Conservation (phyloP, 2,113 vertebrate genomes). For the Balaeniceps rex region DNA sequence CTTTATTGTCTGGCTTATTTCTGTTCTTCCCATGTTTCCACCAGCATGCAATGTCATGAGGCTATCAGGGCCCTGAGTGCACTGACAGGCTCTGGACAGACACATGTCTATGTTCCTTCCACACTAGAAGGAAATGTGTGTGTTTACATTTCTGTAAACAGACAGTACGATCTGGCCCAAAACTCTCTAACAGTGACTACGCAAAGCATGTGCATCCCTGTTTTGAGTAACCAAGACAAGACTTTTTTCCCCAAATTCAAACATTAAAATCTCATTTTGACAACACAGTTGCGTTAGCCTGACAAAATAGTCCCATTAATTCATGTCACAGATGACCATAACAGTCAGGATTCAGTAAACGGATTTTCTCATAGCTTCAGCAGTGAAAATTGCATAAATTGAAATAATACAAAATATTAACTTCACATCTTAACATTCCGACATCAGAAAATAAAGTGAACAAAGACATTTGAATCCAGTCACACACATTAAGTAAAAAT, state of each 20-base stretch:
- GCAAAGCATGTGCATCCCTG: not conserved
- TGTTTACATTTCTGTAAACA: not conserved
- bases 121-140: not conserved
- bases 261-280: not conserved
- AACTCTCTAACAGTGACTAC: not conserved
- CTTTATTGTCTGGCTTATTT: not conserved
- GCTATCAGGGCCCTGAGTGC: not conserved
- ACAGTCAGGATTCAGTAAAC: not conserved
- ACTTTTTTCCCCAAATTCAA: not conserved
- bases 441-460: not conserved
- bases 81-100: not conserved
- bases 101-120: not conserved
- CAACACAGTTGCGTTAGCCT: not conserved
- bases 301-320: not conserved
- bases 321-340: not conserved
- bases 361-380: not conserved
- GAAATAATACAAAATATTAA: not conserved
- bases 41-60: not conserved
- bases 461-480: not conserved
- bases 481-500: not conserved
- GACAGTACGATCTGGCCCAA: too few species aligned
- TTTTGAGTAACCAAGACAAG: not conserved
- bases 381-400: not conserved
- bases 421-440: not conserved
- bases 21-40: not conserved